Evolutionary conservation across 2,888 invertebrate species (phyloP).

Genomic region (Sphinx pinastri): DNA sequence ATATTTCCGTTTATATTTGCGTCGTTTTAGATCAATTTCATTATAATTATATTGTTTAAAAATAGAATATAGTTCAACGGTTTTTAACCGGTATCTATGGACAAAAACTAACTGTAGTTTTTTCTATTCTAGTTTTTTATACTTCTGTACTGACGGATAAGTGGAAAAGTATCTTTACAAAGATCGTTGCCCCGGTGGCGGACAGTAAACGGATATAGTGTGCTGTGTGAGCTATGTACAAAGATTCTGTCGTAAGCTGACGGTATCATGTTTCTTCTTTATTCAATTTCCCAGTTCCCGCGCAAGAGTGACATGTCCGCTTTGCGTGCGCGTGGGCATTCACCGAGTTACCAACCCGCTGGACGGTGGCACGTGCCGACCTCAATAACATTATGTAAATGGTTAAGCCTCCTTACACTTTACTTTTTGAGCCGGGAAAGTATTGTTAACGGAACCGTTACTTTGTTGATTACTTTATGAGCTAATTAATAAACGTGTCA

Average conservation of each 20-base stretch:
- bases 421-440: constrained; percentile 15
- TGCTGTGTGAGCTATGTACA: constrained; percentile 38
- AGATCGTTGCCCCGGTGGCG: constrained; percentile 50
- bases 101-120: neutral
- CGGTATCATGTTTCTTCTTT: constrained; percentile 76
- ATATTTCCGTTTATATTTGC: neutral
- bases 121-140: no score
- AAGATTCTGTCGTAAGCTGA: constrained; percentile 54
- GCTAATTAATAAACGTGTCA: no score
- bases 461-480: neutral
- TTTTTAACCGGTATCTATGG: neutral
- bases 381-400: constrained; percentile 33
- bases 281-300: constrained; percentile 69
- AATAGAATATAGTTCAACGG: no score
- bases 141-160: constrained; percentile 28
- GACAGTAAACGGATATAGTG: constrained; percentile 22
- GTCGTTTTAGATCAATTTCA: no score
- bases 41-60: no score
- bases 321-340: constrained; percentile 58
- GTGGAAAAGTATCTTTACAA: constrained; percentile 35
- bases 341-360: constrained; percentile 45
- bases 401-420: constrained; percentile 8
- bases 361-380: constrained; percentile 42
- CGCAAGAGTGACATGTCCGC: constrained; percentile 67
- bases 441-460: neutral